These are phyloP conservation scores for Laothoe populi DNA, from an alignment of 2,888 invertebrate species.

Conservation along the genomic window DNA sequence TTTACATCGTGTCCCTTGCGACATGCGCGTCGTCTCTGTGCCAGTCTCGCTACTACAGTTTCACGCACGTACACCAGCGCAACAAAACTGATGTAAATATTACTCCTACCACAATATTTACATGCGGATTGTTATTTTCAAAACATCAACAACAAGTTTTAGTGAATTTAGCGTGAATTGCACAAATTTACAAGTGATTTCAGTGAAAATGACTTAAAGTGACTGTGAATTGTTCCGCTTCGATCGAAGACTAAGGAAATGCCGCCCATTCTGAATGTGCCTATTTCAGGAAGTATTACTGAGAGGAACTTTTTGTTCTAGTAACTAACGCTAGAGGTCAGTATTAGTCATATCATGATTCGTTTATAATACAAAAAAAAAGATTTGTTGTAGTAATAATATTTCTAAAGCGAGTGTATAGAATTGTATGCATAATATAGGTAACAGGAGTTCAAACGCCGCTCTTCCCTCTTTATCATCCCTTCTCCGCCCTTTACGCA, in stretches of 20 bases:
- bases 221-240: slow-evolving; percentile 69
- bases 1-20: slow-evolving; percentile 81
- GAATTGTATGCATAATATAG: slow-evolving; percentile 53
- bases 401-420: slow-evolving; percentile 32
- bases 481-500: slow-evolving; percentile 84
- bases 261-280: slow-evolving; percentile 70
- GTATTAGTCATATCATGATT: slow-evolving; percentile 58
- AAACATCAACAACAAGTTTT: slow-evolving; percentile 56
- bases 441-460: slow-evolving; percentile 75
- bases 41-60: slow-evolving; percentile 80
- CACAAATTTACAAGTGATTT: slow-evolving; percentile 57
- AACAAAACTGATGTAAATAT: slow-evolving; percentile 80
- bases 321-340: slow-evolving; percentile 82
- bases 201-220: slow-evolving; percentile 65
- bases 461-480: slow-evolving; percentile 81
- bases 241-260: slow-evolving; percentile 78
- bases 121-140: slow-evolving; percentile 72
- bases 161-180: slow-evolving; percentile 54
- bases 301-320: slow-evolving; percentile 80
- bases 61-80: slow-evolving; percentile 81
- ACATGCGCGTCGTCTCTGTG: slow-evolving; percentile 82
- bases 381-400: slow-evolving; percentile 33
- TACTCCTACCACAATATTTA: slow-evolving; percentile 78
- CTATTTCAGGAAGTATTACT: slow-evolving; percentile 82
- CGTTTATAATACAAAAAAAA: slow-evolving; percentile 28